Evolutionary conservation across 1,140 invertebrate genomes (phyloP), one percentile per base, ranked within the genome.

Genomic region (Chionoecetes opilio): DNA sequence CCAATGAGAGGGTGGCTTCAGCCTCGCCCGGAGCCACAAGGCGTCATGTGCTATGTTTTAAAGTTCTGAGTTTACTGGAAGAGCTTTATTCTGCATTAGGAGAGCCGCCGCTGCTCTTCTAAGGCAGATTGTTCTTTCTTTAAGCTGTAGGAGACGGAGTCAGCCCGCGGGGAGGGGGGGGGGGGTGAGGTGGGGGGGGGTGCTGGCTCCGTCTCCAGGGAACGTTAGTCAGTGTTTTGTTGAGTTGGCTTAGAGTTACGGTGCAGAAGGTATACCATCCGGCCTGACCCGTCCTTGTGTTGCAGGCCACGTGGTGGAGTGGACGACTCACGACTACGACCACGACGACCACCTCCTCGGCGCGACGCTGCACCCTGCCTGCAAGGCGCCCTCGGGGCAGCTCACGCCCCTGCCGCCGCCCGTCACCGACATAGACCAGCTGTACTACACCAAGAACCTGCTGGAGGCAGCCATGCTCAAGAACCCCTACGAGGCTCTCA

Each of bases 371-470:
- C 94, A 95, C 90, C 41, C 94, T 3, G 85, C 86, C 91, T 91
- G 93, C 91, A 93, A 90, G 92, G 41, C 17, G 29, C 46, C 75
- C 53, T 53, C 85, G 35, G 84, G 53, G 37, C 94, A 93, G 95
- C 91, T 88, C 5, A 93, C 53, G 41, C 94, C 91, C 11, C 96
- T 38, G 31, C 93, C 96, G 3, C 95, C 96, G 6, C 91, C 96
- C 11, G 95, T 94, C 14, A 94, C 96, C 2, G 96, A 96, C 38
- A 95, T 96, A 32, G 96, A 96, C 88, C 96, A 96, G 41, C 93
- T 96, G 1, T 96, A 95, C 93, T 96, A 96, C 93, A 96, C 96
- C 63, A 96, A 96, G 93, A 96, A 96, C 86, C 90, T 96, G 9
- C 86, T 96, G 26, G 96, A 96, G 90, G 96, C 96, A 41, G 96